phyloP scores from a whole-genome alignment of 2,113 vertebrate species.

The Dipodomys merriami region DNA sequence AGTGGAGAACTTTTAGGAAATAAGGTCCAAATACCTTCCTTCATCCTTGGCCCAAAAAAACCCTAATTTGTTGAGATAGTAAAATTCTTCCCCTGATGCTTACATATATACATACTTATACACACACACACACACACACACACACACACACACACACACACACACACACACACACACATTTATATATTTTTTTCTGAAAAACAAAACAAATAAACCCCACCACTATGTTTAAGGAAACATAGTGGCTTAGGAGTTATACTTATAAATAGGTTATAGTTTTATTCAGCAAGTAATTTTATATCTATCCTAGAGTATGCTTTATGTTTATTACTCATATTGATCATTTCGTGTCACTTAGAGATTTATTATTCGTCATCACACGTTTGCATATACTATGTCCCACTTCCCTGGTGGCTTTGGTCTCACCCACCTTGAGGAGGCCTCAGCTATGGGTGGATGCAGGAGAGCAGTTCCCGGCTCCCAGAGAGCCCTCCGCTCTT shows the following conservation, averaged over 20 bases:
- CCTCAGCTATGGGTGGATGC: constrained; percentile 65
- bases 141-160: constrained; percentile 90
- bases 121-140: constrained; percentile 90
- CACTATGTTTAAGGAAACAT: constrained; percentile 88
- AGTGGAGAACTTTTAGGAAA: constrained; percentile 65
- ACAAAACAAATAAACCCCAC: constrained; percentile 80
- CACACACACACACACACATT: constrained; percentile 89
- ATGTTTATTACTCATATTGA: constrained; percentile 42
- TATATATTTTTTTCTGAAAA: constrained; percentile 79
- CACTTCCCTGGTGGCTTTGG: constrained; percentile 81
- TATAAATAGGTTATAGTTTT: constrained; percentile 85
- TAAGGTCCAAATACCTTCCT: constrained; percentile 67
- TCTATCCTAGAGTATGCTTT: constrained; percentile 82
- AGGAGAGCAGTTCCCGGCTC: constrained; percentile 62
- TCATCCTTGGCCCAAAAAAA: constrained; percentile 77
- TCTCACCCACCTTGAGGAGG: constrained; percentile 66
- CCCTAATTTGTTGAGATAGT: constrained; percentile 77
- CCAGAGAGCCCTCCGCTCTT: constrained; percentile 57
- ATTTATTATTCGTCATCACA: too few relatives aligned
- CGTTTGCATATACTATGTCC: constrained; percentile 82
- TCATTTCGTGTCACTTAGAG: too few relatives aligned
- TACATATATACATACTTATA: constrained; percentile 87
- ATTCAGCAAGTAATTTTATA: constrained; percentile 87
- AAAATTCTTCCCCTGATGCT: constrained; percentile 86
- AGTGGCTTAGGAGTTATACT: constrained; percentile 86